Base-by-base conservation (phyloP, 2,888 invertebrate species). In the Heteromurus nitidus region DNA sequence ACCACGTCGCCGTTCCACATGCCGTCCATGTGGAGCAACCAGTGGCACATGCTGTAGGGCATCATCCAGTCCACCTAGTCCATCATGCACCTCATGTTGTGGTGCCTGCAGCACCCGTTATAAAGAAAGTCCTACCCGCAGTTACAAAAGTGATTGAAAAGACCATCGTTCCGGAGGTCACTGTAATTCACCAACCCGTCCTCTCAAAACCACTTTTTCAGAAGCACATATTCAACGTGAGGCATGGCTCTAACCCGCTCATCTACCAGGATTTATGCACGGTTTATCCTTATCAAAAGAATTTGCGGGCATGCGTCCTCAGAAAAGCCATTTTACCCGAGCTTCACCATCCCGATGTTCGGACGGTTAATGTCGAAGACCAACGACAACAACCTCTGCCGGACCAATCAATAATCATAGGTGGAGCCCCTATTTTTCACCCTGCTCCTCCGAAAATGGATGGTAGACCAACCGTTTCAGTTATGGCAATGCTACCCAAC, bases 261-360 rank as follows among this genome's bases (percentile, higher is more conserved):
- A 58, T 76, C 11, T 76, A 72, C 50, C 70, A 70, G 20, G 82
- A 82, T 68, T 64, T 82, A 2, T 82, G 82, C 26, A 82, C 82
- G 3, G 76, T 76, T 1, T 82, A 82, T 42, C 82, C 82, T 20
- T 82, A 65, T n/a, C 82, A 82, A 55, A 69, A 76, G 55, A 82
- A 82, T 47, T 26, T 82, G 26, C 13, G 28, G 3, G 70, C 65
- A 5, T 82, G 82, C 42, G 82, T 76, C 3, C 28, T 69, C 24
- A 82, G 76, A 26, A 82, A 82, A 31, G 76, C 75, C 16, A 20
- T 42, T 0, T 24, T 82, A 50, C 82, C 82, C 1, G 82, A 76
- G 50, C 70, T 82, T 42, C 82, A 82, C 42, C 82, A 82, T 47
- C 82, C 82, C 18, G 82, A 82, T 18, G 67, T 82, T 18, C 26